Evolutionary conservation across 2,888 invertebrate species (phyloP).

Genomic region (Actias luna): DNA sequence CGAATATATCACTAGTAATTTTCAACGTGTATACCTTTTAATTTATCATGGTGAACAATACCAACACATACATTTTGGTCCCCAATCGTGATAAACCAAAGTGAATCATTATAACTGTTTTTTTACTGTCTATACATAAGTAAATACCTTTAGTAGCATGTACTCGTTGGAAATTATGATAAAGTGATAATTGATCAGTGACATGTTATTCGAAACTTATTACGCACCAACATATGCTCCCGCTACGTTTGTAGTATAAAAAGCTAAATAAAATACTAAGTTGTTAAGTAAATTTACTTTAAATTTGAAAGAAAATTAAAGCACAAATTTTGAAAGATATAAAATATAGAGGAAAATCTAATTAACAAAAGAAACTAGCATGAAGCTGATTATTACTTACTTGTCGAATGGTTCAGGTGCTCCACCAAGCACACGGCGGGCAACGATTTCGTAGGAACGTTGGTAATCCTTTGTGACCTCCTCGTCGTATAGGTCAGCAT

Average conservation of each 20-base stretch:
- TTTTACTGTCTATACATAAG: neutral
- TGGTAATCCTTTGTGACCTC: slow-evolving; percentile 51
- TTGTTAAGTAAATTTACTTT: too few relatives aligned
- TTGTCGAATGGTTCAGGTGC: slow-evolving; percentile 46
- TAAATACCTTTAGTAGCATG: neutral
- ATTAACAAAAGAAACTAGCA: neutral
- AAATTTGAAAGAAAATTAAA: too few relatives aligned
- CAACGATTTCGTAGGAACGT: slow-evolving; percentile 83
- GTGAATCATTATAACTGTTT: neutral
- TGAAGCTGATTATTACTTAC: slow-evolving; percentile 37
- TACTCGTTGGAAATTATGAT: neutral
- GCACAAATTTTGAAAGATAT: too few relatives aligned
- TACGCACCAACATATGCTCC: too few relatives aligned
- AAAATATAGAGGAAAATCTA: neutral
- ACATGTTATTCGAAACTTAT: too few relatives aligned
- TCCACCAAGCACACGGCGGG: slow-evolving; percentile 67
- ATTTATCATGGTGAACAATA: neutral
- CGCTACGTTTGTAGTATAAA: too few relatives aligned
- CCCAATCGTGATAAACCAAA: neutral
- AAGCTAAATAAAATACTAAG: too few relatives aligned
- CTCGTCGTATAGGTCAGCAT: slow-evolving; percentile 70
- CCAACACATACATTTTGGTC: neutral
- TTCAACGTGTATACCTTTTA: neutral
- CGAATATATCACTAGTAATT: neutral
- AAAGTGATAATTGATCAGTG: neutral